Evolutionary conservation across 2,888 invertebrate species (phyloP).

Genomic region (Plagodis pulveraria): DNA sequence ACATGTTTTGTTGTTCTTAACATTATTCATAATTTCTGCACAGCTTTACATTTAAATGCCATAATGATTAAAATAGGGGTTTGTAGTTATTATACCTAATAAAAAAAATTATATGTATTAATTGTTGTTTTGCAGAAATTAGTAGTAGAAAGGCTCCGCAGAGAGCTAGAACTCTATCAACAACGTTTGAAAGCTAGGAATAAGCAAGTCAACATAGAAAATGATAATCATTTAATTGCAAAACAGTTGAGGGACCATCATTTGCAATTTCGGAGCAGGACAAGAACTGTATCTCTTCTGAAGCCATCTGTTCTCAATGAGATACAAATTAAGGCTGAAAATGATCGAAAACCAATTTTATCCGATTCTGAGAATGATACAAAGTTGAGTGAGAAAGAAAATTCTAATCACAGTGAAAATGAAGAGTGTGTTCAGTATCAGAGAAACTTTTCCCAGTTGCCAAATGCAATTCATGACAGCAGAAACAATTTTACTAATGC

Average conservation of each 20-base stretch:
- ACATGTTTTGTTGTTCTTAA: too few species aligned
- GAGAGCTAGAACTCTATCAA: constrained; percentile 84
- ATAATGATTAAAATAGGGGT: too few species aligned
- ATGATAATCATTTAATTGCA: constrained; percentile 74
- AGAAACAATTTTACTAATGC: constrained; percentile 75
- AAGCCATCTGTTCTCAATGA: constrained; percentile 79
- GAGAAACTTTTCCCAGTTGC: constrained; percentile 59
- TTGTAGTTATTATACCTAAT: too few species aligned
- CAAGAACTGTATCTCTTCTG: constrained; percentile 67
- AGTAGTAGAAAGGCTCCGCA: constrained; percentile 82
- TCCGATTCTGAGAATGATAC: constrained; percentile 72
- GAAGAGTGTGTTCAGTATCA: constrained; percentile 65
- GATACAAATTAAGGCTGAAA: constrained; percentile 75
- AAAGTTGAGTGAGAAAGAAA: constrained; percentile 71
- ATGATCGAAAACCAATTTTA: constrained; percentile 58
- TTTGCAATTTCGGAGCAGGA: constrained; percentile 64
- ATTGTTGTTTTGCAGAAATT: constrained; percentile 71
- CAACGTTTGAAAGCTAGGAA: constrained; percentile 73
- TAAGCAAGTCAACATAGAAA: constrained; percentile 72
- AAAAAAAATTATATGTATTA: too few species aligned
- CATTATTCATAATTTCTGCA: too few species aligned
- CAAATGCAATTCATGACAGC: constrained; percentile 65
- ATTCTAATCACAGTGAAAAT: constrained; percentile 64
- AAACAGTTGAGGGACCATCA: constrained; percentile 78
- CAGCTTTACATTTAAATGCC: too few species aligned